phyloP scores from a whole-genome alignment of 2,888 invertebrate species.

The Heliconius cydno region DNA sequence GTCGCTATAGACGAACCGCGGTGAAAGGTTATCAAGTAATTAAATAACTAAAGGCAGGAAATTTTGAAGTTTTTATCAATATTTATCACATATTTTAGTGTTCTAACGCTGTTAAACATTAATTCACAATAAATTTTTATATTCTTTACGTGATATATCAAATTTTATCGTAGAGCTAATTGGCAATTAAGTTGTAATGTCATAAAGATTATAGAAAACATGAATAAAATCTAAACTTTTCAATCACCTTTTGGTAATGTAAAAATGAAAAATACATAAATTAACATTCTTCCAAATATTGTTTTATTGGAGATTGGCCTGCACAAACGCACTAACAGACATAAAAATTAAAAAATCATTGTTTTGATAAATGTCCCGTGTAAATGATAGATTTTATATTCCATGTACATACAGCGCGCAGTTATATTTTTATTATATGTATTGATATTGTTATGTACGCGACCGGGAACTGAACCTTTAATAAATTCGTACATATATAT shows the following conservation, averaged over 20 bases:
- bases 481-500: too few species aligned
- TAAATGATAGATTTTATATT: too few species aligned
- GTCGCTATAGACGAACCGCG: too few species aligned
- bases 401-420: too few species aligned
- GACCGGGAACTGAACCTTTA: too few species aligned
- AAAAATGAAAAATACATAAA: not conserved
- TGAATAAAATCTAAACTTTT: not conserved
- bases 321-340: too few species aligned
- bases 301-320: too few species aligned
- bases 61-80: not conserved
- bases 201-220: not conserved
- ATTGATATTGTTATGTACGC: too few species aligned
- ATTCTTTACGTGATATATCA: not conserved
- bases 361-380: too few species aligned
- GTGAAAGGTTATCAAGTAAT: not conserved
- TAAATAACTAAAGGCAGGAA: not conserved
- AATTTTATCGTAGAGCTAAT: not conserved
- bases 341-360: too few species aligned
- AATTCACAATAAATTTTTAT: not conserved
- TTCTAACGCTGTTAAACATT: not conserved
- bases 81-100: not conserved
- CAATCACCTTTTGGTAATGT: not conserved
- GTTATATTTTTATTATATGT: too few species aligned
- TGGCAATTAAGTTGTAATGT: not conserved
- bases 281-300: too few species aligned